Base-by-base conservation (phyloP, 53 echinoderm and acorn worm species). In the Actinopyga echinites region DNA sequence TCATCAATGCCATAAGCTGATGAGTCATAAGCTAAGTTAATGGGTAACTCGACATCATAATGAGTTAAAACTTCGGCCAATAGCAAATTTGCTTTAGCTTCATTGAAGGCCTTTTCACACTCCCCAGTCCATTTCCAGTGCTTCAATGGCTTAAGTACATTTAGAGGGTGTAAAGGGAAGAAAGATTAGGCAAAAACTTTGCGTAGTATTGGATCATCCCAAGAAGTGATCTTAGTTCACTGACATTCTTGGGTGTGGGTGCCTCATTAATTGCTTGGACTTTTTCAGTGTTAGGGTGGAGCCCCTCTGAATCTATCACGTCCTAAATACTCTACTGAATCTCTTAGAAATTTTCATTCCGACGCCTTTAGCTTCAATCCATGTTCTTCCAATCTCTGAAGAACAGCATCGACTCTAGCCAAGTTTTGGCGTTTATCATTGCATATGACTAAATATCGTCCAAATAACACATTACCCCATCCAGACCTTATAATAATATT, bases 21-120 rank as follows among this genome's bases (percentile, higher is more conserved):
- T 34, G 44, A 43, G 1, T 44, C 44, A 30, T 49, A 24, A 3
- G 24, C 43, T 6, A 49, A 37, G 8, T 52, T 83, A 19, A 69
- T 21, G 17, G 49, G 54, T 54, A 45, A 60, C 0, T 61, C 65
- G 29, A 66, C 44, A 42, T 83, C 83, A 64, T 65, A 83, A 67
- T 83, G 83, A 10, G 53, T 49, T 21, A 67, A 42, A 19, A 57
- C 80, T 32, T 80, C 38, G 4, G 33, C 80, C 57, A 58, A 80
- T 22, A 80, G 0, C 32, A 59, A 42, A 32, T 57, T 59, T n/a
- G 57, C 59, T 59, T 80, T 80, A 0, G 57, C 60, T 12, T 35
- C n/a, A 1, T 32, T 3, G 23, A 59, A 80, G 25, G 80, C 28
- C 20, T 19, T 59, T 22, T 30, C 25, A 29, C 34, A 31, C 22